Evolutionary conservation across 2,888 invertebrate species (phyloP).

Genomic region (Petrolisthes manimaculis): DNA sequence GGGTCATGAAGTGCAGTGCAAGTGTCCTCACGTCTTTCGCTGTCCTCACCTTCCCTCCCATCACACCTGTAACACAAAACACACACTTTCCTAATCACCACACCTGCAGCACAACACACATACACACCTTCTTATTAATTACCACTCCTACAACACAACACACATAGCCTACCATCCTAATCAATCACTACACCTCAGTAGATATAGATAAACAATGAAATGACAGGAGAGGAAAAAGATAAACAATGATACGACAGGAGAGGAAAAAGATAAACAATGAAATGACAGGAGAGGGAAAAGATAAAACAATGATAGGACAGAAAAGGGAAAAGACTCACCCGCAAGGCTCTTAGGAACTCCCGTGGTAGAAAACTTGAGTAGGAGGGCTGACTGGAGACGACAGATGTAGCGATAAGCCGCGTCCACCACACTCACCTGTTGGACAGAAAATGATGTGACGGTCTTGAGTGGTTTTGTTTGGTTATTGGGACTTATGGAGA

Average conservation of each 20-base stretch:
- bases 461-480: too few species aligned
- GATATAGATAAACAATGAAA: background rate
- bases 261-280: background rate
- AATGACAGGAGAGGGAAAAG: background rate
- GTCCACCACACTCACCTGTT: constrained; percentile 59
- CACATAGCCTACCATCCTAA: background rate
- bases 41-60: constrained; percentile 50
- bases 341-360: constrained; percentile 53
- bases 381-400: constrained; percentile 51
- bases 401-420: constrained; percentile 61
- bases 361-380: constrained; percentile 54
- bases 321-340: constrained; percentile 23
- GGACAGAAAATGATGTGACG: too few species aligned
- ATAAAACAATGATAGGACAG: background rate
- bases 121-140: background rate
- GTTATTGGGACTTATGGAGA: too few species aligned
- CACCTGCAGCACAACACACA: background rate
- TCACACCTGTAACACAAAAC: constrained; percentile 28
- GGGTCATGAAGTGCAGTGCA: constrained; percentile 47
- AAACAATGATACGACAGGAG: background rate
- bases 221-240: background rate
- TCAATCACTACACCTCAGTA: background rate
- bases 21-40: constrained; percentile 51
- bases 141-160: background rate
- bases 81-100: background rate